phyloP scores from a whole-genome alignment of 2,888 invertebrate genomes.

The Hydrotaea diabolus region DNA sequence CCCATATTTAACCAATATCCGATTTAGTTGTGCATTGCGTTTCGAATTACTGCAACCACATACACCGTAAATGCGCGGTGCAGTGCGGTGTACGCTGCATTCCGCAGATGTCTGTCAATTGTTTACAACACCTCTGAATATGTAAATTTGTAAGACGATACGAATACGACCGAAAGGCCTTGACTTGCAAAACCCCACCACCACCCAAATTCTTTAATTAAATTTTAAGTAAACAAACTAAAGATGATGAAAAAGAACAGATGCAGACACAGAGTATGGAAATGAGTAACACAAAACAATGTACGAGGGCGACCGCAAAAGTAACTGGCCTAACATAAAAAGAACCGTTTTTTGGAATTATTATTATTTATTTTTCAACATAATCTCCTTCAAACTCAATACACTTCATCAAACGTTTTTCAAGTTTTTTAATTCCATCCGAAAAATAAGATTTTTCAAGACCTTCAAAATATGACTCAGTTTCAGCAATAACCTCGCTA shows the following conservation, averaged over 20 bases:
- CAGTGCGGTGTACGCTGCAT: not conserved
- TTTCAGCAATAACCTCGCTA: too few species aligned
- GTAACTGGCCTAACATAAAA: too few species aligned
- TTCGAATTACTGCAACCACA: conserved; percentile 18
- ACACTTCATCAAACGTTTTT: too few species aligned
- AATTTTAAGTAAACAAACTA: conserved; percentile 25
- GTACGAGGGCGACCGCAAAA: too few species aligned
- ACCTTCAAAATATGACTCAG: too few species aligned
- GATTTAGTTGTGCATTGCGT: not conserved
- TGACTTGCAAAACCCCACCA: conserved; percentile 52
- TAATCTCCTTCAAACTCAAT: too few species aligned
- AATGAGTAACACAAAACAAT: conserved; percentile 9
- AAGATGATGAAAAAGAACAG: not conserved
- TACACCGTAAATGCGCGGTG: not conserved
- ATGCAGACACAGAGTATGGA: not conserved
- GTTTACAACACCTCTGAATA: conserved; percentile 25
- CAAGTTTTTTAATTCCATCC: too few species aligned
- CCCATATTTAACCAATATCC: not conserved
- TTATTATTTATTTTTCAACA: too few species aligned
- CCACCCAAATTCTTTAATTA: conserved; percentile 44
- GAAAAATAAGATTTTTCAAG: too few species aligned
- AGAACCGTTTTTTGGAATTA: too few species aligned
- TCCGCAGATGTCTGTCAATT: conserved; percentile 9
- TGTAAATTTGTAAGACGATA: conserved; percentile 44
- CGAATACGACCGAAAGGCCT: conserved; percentile 45